Evolutionary conservation across 2,888 invertebrate genomes (phyloP), one percentile per base, ranked within the genome.

Genomic region (Cantharis rufa): DNA sequence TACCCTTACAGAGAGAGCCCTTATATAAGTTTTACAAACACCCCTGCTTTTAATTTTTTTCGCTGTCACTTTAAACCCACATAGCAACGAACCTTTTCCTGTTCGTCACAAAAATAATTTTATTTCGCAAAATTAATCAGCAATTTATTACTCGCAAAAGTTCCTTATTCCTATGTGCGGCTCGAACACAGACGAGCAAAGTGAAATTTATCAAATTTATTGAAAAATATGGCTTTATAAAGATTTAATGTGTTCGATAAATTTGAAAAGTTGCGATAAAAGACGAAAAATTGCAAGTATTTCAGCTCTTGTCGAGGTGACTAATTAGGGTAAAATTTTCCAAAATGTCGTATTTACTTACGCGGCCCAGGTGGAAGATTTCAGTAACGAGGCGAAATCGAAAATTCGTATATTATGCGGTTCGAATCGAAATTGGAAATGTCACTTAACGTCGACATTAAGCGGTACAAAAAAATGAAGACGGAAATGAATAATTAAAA

Each of bases 341-440:
- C 32, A 32, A 32, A 32, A 32, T 32, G 32, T 32, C 32, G 32
- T 13, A 13, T 32, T 32, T 32, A 32, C 32, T 32, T 32, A 32
- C 32, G 32, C 32, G 32, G 32, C 3, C n/a, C 32, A 32, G 32
- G 32, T 32, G 32, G 5, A 32, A 32, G 32, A 13, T 32, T 32
- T 32, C 32, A 10, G 10, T 28, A 28, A 28, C 2, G 27, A 28
- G 27, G 10, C 27, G 1, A 28, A 28, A 32, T 13, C n/a, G 32
- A 11, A 15, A 62, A 21, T 27, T 76, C 72, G 75, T 69, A 69
- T n/a, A n/a, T n/a, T n/a, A n/a, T n/a, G 62, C 76, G 76, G 72
- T 62, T 77, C 73, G 73, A 24, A 70, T 77, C 76, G 76, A 73
- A 75, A 75, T 75, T 75, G 75, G 71, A 75, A 75, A 71, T 77